phyloP scores from a whole-genome alignment of 2,797 vertebrate genomes.

The Staurois parvus region DNA sequence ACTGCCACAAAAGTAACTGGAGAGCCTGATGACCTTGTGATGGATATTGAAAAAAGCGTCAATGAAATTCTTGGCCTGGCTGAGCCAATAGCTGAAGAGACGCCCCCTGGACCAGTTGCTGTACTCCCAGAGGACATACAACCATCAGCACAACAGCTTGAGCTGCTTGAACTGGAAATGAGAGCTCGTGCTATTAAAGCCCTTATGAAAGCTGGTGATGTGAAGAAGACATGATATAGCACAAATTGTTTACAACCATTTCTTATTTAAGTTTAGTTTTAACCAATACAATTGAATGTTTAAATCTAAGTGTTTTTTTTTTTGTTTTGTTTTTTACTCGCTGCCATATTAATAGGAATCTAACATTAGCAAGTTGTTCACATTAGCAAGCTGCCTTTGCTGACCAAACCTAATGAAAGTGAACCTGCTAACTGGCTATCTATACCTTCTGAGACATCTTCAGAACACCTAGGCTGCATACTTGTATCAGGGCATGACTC shows the following conservation, averaged over 20 bases:
- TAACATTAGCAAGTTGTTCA: no score
- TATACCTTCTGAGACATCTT: no score
- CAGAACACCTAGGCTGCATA: no score
- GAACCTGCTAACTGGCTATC: no score
- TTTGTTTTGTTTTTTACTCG: no score
- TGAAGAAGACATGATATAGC: conserved; percentile 74
- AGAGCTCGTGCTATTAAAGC: conserved; percentile 96
- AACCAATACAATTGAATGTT: not conserved
- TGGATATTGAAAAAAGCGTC: conserved; percentile 95
- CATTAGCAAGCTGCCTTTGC: no score
- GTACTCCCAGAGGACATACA: conserved; percentile 74
- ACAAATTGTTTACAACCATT: conserved; percentile 5
- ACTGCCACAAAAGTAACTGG: conserved; percentile 66
- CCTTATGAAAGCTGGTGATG: conserved; percentile 94
- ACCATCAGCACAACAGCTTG: conserved; percentile 93
- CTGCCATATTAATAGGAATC: no score
- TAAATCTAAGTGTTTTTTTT: not conserved
- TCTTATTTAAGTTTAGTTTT: not conserved
- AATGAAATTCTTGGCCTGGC: conserved; percentile 90
- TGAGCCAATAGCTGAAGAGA: conserved; percentile 69
- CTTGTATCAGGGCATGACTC: no score
- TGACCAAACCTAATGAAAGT: no score
- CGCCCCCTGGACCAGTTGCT: conserved; percentile 65
- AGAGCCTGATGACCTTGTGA: conserved; percentile 87
- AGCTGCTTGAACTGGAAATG: conserved; percentile 97